A percentile compares a stretch with the other conserved stretches of the same genome.
Conservation (phyloP, 2,113 vertebrate species). For the Monarcha castaneiventris region DNA sequence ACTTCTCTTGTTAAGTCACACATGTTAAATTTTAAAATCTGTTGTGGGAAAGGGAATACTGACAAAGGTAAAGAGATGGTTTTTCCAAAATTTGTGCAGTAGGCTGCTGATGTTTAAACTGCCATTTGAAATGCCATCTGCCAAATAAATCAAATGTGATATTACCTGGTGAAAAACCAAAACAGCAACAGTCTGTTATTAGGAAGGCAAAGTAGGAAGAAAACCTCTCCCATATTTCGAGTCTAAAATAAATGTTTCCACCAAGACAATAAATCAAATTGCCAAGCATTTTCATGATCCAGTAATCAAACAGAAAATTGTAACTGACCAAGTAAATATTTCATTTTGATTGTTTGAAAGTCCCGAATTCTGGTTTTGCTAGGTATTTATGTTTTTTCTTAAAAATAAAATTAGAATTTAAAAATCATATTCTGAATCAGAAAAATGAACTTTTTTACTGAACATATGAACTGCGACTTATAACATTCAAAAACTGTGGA, state of each 20-base stretch:
- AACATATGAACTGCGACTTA: not conserved
- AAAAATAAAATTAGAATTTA: not conserved
- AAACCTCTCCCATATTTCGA: not conserved
- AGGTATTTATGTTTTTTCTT: not conserved
- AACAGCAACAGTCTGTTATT: not conserved
- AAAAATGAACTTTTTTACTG: not conserved
- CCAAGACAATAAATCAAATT: not conserved
- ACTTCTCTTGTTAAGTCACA: not conserved
- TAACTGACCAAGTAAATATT: not conserved
- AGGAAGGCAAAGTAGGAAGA: not conserved
- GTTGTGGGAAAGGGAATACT: not conserved
- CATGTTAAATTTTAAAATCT: not conserved
- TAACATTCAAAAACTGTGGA: not conserved
- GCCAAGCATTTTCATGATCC: not conserved
- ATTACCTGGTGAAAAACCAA: not conserved
- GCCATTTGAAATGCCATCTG: not conserved
- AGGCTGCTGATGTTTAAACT: not conserved
- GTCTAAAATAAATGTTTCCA: not conserved
- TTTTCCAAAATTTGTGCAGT: not conserved
- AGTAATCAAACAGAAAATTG: not conserved
- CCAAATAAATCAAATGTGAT: not conserved
- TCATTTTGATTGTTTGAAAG: not conserved
- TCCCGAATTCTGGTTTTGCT: not conserved
- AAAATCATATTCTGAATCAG: not conserved
- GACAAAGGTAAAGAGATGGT: not conserved